These are phyloP conservation scores for Ailuropoda melanoleuca DNA, from an alignment of 2,113 vertebrate species.

Conservation along the genomic window DNA sequence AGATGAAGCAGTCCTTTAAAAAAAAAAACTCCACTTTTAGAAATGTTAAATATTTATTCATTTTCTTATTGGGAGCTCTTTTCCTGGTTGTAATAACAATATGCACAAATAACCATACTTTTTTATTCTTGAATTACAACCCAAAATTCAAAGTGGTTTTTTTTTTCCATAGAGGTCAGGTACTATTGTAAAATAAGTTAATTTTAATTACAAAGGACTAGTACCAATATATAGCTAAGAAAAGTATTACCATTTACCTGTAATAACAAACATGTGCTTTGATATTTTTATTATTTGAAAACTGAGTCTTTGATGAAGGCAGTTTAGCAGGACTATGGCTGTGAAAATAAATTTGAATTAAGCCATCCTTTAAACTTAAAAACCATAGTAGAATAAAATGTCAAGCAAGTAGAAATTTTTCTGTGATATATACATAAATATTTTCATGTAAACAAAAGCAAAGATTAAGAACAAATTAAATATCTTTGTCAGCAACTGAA, in stretches of 20 bases:
- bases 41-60: slow-evolving; percentile 76
- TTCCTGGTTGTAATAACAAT: slow-evolving; percentile 73
- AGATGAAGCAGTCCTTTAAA: slow-evolving; percentile 35
- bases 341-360: slow-evolving; percentile 68
- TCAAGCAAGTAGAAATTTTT: slow-evolving; percentile 65
- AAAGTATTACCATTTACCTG: slow-evolving; percentile 64
- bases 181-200: slow-evolving; percentile 70
- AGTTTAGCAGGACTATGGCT: slow-evolving; percentile 41
- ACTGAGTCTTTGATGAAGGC: slow-evolving; percentile 70
- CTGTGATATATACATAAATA: slow-evolving; percentile 78
- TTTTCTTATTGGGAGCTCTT: slow-evolving; percentile 56
- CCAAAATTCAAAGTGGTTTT: slow-evolving; percentile 66
- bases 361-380: slow-evolving; percentile 64
- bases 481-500: slow-evolving; percentile 74
- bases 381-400: slow-evolving; percentile 67
- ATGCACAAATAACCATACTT: slow-evolving; percentile 68
- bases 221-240: slow-evolving; percentile 70
- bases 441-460: slow-evolving; percentile 80
- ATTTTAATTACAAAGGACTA: slow-evolving; percentile 71
- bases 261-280: slow-evolving; percentile 78
- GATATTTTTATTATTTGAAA: slow-evolving; percentile 79
- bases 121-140: slow-evolving; percentile 68
- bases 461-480: slow-evolving; percentile 73
- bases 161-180: slow-evolving; percentile 48
- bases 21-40: slow-evolving; percentile 57